These are phyloP conservation scores for Elegia similella DNA, from an alignment of 2,888 invertebrate species.

Conservation along the genomic window DNA sequence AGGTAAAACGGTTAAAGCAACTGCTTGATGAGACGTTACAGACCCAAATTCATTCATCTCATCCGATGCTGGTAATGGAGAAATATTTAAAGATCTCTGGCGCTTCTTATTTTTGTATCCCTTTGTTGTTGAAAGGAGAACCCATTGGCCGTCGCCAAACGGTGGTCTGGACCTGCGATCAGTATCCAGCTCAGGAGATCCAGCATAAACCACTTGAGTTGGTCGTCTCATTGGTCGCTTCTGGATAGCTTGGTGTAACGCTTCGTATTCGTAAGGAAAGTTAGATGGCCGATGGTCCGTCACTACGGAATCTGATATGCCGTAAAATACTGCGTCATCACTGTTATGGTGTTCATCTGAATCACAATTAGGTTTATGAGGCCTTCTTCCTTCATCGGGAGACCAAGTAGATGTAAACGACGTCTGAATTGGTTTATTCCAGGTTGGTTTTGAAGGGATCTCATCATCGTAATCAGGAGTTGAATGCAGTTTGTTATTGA, in stretches of 20 bases:
- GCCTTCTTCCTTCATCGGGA: constrained; percentile 65
- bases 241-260: constrained; percentile 57
- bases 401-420: constrained; percentile 62
- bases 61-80: constrained; percentile 29
- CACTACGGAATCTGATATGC: constrained; percentile 66
- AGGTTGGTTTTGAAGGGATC: constrained; percentile 64
- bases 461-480: constrained; percentile 61
- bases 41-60: constrained; percentile 50
- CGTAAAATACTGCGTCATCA: constrained; percentile 61
- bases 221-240: constrained; percentile 67
- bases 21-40: constrained; percentile 76
- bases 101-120: constrained; percentile 84
- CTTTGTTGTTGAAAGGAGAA: constrained; percentile 88
- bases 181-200: constrained; percentile 56
- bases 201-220: constrained; percentile 76
- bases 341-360: constrained; percentile 52
- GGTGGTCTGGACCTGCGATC: constrained; percentile 83
- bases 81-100: constrained; percentile 60
- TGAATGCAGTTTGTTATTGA: constrained; percentile 64
- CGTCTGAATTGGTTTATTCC: constrained; percentile 58
- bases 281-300: constrained; percentile 75
- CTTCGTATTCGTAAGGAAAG: constrained; percentile 74
- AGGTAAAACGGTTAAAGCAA: constrained; percentile 87
- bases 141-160: constrained; percentile 88
- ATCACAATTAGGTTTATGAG: constrained; percentile 70